These are phyloP conservation scores for Acronicta psi DNA, from an alignment of 2,888 invertebrate species.

Conservation along the genomic window DNA sequence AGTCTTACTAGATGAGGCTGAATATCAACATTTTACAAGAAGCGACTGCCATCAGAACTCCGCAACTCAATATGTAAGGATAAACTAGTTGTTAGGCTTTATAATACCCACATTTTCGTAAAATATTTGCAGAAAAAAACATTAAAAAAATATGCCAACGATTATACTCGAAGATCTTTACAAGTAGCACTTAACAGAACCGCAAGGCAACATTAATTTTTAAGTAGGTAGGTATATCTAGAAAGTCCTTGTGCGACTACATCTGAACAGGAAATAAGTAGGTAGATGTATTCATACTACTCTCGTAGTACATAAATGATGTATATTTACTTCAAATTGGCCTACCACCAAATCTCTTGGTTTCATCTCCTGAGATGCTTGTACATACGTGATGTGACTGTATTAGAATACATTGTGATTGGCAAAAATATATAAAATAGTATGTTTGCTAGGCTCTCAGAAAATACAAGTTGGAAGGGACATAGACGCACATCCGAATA, in stretches of 20 bases:
- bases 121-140: constrained; percentile 11
- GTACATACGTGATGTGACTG: constrained; percentile 65
- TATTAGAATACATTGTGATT: constrained; percentile 37
- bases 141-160: constrained; percentile 12
- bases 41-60: too few relatives aligned
- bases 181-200: constrained; percentile 41
- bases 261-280: constrained; percentile 58
- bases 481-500: too few relatives aligned
- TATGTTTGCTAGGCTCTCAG: constrained; percentile 11
- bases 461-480: too few relatives aligned
- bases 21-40: too few relatives aligned
- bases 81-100: not conserved
- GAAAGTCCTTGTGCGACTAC: constrained; percentile 56
- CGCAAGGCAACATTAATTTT: constrained; percentile 50
- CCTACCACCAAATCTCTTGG: constrained; percentile 50
- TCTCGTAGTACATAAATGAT: constrained; percentile 34
- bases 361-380: constrained; percentile 61
- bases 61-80: too few relatives aligned
- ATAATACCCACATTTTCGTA: not conserved
- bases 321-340: constrained; percentile 57
- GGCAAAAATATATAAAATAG: constrained; percentile 22
- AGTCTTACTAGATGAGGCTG: too few relatives aligned
- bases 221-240: constrained; percentile 52
- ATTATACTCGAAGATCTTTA: constrained; percentile 24
- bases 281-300: constrained; percentile 43